Evolutionary conservation across 2,113 vertebrate genomes (phyloP).

Genomic region (Desmodus rotundus): DNA sequence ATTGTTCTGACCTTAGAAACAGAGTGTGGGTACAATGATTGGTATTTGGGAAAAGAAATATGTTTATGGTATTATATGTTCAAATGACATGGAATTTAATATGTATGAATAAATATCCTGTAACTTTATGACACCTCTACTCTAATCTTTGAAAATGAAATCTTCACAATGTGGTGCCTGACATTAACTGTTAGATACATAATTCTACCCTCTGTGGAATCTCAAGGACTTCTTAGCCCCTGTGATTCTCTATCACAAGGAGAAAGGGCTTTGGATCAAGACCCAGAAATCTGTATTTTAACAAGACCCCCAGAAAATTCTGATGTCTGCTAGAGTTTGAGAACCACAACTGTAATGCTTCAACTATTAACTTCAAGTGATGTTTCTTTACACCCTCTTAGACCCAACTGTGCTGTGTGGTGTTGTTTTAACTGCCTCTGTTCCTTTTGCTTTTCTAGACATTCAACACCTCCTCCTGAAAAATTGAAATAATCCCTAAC

Average conservation of each 20-base stretch:
- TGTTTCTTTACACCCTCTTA: background rate
- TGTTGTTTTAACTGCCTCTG: background rate
- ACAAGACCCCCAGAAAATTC: background rate
- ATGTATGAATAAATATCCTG: background rate
- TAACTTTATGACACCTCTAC: background rate
- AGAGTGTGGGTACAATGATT: background rate
- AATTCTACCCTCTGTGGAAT: background rate
- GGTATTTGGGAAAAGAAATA: background rate
- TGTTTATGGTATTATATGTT: background rate
- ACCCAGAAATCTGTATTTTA: background rate
- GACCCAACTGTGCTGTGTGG: accelerated
- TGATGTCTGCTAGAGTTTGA: background rate
- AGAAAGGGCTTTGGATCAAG: background rate
- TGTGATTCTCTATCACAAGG: background rate
- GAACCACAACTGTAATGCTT: background rate
- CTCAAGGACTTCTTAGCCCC: background rate
- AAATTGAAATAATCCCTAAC: background rate
- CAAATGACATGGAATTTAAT: background rate
- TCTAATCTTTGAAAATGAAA: background rate
- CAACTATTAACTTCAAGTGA: background rate
- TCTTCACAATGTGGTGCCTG: background rate
- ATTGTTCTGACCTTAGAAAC: background rate
- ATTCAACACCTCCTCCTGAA: background rate
- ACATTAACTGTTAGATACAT: background rate
- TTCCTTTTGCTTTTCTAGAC: constrained; percentile 8